These are phyloP conservation scores for Drosophila monieri DNA, from an alignment of 2,888 invertebrate genomes.

Conservation along the genomic window DNA sequence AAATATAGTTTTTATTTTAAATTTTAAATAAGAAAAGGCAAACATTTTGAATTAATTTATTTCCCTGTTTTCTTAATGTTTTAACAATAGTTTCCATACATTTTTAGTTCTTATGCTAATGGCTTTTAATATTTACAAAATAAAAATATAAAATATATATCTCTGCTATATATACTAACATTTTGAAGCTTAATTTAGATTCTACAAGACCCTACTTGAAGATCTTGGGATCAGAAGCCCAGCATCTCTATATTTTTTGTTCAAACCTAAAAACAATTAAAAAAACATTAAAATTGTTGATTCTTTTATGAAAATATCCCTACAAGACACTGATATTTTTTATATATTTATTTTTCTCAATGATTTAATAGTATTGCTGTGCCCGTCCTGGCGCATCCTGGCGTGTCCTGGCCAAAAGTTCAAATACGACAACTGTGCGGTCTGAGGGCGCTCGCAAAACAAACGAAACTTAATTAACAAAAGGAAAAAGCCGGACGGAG, in stretches of 20 bases:
- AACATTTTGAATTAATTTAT: neutral
- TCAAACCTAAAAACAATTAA: neutral
- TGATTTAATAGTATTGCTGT: constrained; percentile 12
- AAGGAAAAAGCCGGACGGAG: constrained; percentile 46
- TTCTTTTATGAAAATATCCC: neutral
- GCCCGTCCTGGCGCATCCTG: constrained; percentile 41
- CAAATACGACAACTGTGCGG: constrained; percentile 45
- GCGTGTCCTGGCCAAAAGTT: constrained; percentile 47
- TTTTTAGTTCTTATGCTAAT: no score
- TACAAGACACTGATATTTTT: neutral
- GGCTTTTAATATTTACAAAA: no score
- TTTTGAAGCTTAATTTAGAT: no score
- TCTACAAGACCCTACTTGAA: no score
- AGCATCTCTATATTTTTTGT: no score
- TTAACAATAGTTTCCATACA: no score
- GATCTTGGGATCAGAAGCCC: no score
- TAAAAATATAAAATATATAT: no score
- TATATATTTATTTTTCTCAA: neutral
- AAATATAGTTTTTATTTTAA: neutral
- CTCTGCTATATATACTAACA: no score
- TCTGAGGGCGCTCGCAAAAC: constrained; percentile 65
- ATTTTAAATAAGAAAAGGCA: no score
- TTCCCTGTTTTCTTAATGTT: no score
- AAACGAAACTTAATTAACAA: constrained; percentile 81
- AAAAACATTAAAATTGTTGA: neutral